These are phyloP conservation scores for Tenebrio molitor DNA, from an alignment of 1,140 invertebrate species.

Conservation along the genomic window DNA sequence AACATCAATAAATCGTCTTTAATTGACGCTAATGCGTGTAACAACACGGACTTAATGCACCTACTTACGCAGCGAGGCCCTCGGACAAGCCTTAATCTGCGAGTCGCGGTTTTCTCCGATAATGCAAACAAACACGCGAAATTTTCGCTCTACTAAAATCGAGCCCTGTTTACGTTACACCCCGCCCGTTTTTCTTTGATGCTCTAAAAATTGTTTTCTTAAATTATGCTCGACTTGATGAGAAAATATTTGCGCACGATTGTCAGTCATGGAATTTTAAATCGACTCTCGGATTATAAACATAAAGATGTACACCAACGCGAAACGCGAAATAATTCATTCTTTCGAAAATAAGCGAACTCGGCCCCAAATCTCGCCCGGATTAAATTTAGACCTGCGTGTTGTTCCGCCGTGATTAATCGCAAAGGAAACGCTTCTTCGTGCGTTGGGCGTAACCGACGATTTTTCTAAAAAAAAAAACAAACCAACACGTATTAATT, in stretches of 20 bases:
- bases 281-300: not conserved
- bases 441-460: not conserved
- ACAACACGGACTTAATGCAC: not conserved
- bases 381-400: not conserved
- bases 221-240: not conserved
- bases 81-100: too few relatives aligned
- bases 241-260: not conserved
- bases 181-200: not conserved
- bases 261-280: constrained; percentile 1
- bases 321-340: not conserved
- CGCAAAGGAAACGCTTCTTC: not conserved
- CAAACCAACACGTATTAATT: constrained; percentile 4
- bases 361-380: not conserved
- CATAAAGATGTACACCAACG: not conserved
- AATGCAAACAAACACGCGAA: too few relatives aligned
- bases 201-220: not conserved
- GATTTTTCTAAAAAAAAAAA: constrained; percentile 4
- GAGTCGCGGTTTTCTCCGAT: too few relatives aligned
- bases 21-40: constrained; percentile 10
- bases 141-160: too few relatives aligned
- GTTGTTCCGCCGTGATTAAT: constrained; percentile 2
- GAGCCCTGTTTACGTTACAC: not conserved
- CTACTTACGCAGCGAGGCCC: too few relatives aligned
- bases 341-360: constrained; percentile 11
- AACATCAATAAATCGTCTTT: constrained; percentile 10